These are phyloP conservation scores for Smutsia gigantea DNA, from an alignment of 2,797 vertebrate species.

Conservation along the genomic window DNA sequence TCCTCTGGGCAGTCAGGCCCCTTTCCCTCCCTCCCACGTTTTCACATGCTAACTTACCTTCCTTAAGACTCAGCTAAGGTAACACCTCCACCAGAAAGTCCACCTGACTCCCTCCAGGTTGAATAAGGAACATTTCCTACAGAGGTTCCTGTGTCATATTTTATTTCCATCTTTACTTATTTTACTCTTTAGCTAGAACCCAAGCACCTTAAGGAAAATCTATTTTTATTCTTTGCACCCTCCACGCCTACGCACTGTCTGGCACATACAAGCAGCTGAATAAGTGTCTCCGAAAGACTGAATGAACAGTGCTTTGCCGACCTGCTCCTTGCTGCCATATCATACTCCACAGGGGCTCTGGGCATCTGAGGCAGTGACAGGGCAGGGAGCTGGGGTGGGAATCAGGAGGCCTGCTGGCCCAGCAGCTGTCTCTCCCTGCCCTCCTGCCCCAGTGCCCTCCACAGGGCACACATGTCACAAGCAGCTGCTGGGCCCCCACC, in stretches of 20 bases:
- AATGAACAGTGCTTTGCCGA: rapidly evolving
- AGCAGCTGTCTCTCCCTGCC: neutral
- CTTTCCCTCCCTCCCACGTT: neutral
- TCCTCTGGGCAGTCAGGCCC: neutral
- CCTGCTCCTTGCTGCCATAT: neutral
- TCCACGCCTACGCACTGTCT: neutral
- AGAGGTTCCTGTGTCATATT: neutral
- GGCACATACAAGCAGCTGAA: neutral
- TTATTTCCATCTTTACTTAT: neutral
- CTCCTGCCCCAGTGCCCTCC: rapidly evolving
- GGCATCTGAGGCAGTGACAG: neutral
- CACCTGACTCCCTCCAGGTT: neutral
- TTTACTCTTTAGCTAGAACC: neutral
- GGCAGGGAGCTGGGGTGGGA: neutral
- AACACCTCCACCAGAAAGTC: neutral
- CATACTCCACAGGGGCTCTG: neutral
- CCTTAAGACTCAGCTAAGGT: neutral
- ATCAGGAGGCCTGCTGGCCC: neutral
- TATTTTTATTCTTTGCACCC: neutral
- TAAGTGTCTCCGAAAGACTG: neutral
- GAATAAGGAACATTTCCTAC: neutral
- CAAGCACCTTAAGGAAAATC: neutral
- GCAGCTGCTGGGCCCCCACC: rapidly evolving
- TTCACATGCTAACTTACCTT: neutral
- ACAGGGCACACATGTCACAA: rapidly evolving